Evolutionary conservation across 2,888 invertebrate species (phyloP), one percentile per base, ranked within the genome.

Genomic region (Drosophila cognata): DNA sequence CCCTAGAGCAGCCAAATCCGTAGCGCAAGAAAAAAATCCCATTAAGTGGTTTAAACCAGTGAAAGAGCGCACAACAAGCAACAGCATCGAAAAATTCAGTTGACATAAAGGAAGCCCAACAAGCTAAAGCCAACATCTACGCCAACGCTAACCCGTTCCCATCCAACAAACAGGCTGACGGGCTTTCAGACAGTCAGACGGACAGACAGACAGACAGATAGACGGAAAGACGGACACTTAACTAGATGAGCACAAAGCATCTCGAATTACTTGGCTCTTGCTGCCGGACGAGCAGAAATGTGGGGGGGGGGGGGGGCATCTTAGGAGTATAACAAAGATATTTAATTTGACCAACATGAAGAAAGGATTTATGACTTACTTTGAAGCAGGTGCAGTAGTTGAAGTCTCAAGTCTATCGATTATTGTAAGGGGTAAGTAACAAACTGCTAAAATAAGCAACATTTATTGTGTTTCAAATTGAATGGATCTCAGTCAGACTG

Each of bases 41-140:
- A 86, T 88, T 84, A 84, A 87, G 89, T 89, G 89, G 89, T 84
- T 89, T 84, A 88, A 86, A 59, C 71, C 82, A 82, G 67, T 72
- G 60, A 66, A 78, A 75, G 73, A 72, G 68, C 52, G 62, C 79
- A 82, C 60, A 73, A 86, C 77, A 80, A 70, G 74, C 69, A 68
- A 75, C 63, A 64, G 79, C 89, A 82, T 60, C 76, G 76, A 82
- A 82, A 84, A 84, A 79, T 89, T 79, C 88, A 89, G 89, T 84
- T 89, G 89, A 84, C 84, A 84, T 79, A 85, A 84, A 89, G 78
- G 78, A 63, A 73, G 65, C 51, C 60, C 60, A 59, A 43, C 51
- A 38, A 59, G 29, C 61, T 28, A 65, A 71, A 61, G 43, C 58
- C 61, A 76, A 70, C 43, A 33, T 48, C 53, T 28, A 38, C 38